Conservation (phyloP, 2,113 vertebrate genomes). For the Chionis minor region DNA sequence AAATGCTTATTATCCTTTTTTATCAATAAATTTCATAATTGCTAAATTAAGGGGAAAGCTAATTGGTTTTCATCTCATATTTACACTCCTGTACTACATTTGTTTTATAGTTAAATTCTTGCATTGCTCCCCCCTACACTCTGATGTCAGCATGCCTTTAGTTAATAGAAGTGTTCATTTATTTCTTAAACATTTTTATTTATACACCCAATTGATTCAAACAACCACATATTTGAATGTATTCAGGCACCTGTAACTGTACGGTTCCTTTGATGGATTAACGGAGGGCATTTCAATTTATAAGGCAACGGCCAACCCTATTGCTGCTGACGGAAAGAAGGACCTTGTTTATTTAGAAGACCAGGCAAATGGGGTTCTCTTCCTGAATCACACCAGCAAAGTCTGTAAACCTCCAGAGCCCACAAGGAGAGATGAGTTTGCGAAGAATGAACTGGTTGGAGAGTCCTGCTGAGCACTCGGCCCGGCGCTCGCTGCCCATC, state of each 20-base stretch:
- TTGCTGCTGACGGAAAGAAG: background rate
- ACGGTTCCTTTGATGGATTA: background rate
- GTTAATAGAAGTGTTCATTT: background rate
- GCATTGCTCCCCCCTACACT: background rate
- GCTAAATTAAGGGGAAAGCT: background rate
- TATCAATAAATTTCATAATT: background rate
- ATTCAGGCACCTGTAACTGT: background rate
- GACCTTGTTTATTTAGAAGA: background rate
- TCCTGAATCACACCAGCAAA: background rate
- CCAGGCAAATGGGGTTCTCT: rapidly evolving
- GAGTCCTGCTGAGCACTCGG: background rate
- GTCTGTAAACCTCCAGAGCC: background rate
- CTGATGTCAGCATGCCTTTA: background rate
- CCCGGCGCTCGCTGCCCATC: background rate
- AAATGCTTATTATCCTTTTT: background rate
- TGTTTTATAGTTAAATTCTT: background rate
- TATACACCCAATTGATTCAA: background rate
- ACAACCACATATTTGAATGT: background rate
- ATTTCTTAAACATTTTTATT: background rate
- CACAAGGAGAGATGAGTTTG: too few relatives aligned
- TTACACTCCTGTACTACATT: background rate
- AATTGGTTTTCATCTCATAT: background rate
- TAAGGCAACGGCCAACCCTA: background rate
- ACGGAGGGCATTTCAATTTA: background rate
- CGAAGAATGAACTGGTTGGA: background rate